Conservation (phyloP, 2,113 vertebrate genomes). For the Entelurus aequoreus region DNA sequence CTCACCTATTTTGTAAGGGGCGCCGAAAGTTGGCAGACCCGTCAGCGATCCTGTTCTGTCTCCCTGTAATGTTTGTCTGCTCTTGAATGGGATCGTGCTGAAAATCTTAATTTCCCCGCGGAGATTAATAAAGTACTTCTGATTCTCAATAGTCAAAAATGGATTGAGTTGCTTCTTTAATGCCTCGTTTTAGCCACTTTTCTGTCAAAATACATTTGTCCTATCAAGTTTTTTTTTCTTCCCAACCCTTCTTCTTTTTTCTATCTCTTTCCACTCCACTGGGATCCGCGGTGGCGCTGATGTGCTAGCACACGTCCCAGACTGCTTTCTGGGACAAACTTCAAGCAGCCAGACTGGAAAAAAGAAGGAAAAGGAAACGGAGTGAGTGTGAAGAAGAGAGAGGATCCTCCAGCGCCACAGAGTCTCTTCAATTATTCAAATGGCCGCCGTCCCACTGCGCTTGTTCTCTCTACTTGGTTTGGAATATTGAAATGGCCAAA, state of each 20-base stretch:
- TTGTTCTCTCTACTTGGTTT: conserved; percentile 67
- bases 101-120: too few species aligned
- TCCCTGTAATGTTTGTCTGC: too few species aligned
- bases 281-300: conserved; percentile 49
- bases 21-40: too few species aligned
- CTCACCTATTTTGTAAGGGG: too few species aligned
- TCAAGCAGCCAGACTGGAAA: conserved; percentile 50
- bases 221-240: conserved; percentile 28
- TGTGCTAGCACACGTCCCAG: conserved; percentile 49
- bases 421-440: conserved; percentile 73
- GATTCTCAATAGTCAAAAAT: conserved; percentile 25
- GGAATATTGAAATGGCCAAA: conserved; percentile 69
- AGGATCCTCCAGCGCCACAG: conserved; percentile 47
- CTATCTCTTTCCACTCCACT: conserved; percentile 38
- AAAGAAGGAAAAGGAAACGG: conserved; percentile 38
- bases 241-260: conserved; percentile 21
- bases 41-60: too few species aligned
- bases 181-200: conserved; percentile 40
- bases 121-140: too few species aligned
- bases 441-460: conserved; percentile 65
- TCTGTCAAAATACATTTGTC: conserved; percentile 50
- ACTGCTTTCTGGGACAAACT: conserved; percentile 70
- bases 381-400: conserved; percentile 26
- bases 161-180: conserved; percentile 38
- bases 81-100: too few species aligned